Conservation (phyloP, 2,113 vertebrate genomes). For the Gymnorhina tibicen region DNA sequence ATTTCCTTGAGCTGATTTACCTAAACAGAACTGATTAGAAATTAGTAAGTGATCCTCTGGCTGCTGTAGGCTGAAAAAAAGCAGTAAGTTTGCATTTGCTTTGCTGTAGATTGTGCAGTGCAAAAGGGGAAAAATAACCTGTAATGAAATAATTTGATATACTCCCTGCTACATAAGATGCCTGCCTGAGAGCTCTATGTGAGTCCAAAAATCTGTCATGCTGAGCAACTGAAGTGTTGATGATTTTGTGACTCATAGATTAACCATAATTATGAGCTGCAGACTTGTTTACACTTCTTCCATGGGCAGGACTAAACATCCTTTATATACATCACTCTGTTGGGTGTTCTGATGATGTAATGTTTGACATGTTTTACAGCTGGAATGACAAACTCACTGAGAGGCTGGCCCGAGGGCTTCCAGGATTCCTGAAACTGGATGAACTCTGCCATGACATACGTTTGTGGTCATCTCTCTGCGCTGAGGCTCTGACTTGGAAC, state of each 20-base stretch:
- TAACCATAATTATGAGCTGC: not conserved
- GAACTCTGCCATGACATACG: rapidly evolving
- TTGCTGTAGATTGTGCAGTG: not conserved
- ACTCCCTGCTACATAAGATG: not conserved
- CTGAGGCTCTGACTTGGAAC: not conserved
- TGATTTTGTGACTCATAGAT: not conserved
- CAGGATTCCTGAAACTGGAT: not conserved
- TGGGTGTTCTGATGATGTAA: not conserved
- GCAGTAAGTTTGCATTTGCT: not conserved
- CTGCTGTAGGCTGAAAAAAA: not conserved
- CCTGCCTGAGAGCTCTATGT: not conserved
- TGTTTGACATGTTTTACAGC: not conserved
- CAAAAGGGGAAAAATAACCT: not conserved
- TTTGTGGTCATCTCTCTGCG: not conserved
- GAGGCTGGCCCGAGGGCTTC: not conserved
- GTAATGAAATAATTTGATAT: not conserved
- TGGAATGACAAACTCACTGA: not conserved
- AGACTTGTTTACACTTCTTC: not conserved
- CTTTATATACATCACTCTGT: not conserved
- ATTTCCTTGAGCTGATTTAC: not conserved
- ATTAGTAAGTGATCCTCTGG: not conserved
- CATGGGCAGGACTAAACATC: not conserved
- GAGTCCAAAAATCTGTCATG: rapidly evolving
- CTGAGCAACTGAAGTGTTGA: not conserved
- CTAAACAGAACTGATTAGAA: not conserved